Conservation (phyloP, 2,113 vertebrate species). For the Coptodon bakossiorum region DNA sequence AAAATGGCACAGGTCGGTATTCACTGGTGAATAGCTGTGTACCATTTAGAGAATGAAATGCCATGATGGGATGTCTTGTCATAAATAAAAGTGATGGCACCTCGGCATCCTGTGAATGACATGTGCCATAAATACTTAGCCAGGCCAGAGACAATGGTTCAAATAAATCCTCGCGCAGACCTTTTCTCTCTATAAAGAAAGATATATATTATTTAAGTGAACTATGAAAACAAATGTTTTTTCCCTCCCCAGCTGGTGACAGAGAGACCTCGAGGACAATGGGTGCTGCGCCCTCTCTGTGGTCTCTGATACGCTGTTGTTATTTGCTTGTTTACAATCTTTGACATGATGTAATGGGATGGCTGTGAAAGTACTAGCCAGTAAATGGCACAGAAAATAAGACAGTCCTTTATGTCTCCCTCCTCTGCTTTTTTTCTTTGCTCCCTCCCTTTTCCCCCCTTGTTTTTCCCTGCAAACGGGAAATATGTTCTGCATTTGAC, state of each 20-base stretch:
- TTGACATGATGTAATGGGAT: conserved; percentile 75
- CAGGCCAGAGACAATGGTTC: conserved; percentile 45
- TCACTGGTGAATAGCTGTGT: conserved; percentile 56
- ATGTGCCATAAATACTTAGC: conserved; percentile 71
- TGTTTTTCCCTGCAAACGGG: conserved; percentile 66
- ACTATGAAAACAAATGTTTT: conserved; percentile 68
- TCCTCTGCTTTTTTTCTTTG: not conserved
- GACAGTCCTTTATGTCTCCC: conserved; percentile 71
- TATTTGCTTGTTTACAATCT: conserved; percentile 77
- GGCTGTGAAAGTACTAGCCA: conserved; percentile 69
- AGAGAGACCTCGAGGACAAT: conserved; percentile 13
- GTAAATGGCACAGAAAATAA: conserved; percentile 75
- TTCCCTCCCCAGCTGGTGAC: not conserved
- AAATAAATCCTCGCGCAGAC: conserved; percentile 47
- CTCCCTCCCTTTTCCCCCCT: not conserved
- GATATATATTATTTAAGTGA: conserved; percentile 60
- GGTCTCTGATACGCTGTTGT: conserved; percentile 63
- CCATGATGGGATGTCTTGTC: conserved; percentile 63
- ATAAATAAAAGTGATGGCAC: conserved; percentile 75
- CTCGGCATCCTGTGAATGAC: conserved; percentile 69
- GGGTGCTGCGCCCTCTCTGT: not conserved
- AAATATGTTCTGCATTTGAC: conserved; percentile 83
- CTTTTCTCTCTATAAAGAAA: conserved; percentile 17
- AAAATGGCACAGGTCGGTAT: conserved; percentile 57
- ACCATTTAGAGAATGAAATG: conserved; percentile 73